Evolutionary conservation across 2,797 vertebrate genomes (phyloP), one percentile per base, ranked within the genome.

Genomic region (Acipenser oxyrinchus): DNA sequence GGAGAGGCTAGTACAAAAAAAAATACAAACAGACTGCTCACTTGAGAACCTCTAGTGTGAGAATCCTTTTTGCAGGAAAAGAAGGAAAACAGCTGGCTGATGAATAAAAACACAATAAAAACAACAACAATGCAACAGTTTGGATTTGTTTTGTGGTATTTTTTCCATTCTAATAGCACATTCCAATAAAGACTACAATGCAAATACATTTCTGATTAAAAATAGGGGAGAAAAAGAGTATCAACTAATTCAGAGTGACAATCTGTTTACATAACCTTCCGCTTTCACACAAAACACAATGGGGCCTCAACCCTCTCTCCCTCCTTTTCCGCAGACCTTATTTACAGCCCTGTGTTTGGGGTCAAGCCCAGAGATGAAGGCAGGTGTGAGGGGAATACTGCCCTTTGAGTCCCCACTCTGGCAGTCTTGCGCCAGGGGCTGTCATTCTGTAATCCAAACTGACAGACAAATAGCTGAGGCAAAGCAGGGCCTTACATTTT

Each of bases 381-480:
- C 60, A 64, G 72, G 68, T 68, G 71, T 73, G 74, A 74, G 74
- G 71, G 67, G 67, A 74, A 69, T 73, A 72, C 70, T 66, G 64
- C 65, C 70, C 69, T 70, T 66, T 71, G 72, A 66, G 62, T 69
- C 72, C 67, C 68, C 65, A 37, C 69, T 49, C 10, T 6, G 37
- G 67, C 50, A 66, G 57, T 62, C 23, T 37, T 37, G 8, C 8
- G 4, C 60, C 60, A 37, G 18, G 18, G n/a, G 12, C 12, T 69
- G 55, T 58, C 66, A 63, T 60, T 71, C 70, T 18, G 66, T 79
- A 77, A 81, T 77, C 67, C 67, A 70, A 72, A 65, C 72, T 79
- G 79, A 81, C 77, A 77, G 75, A 65, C 69, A 67, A 65, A 76
- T 68, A 63, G 69, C 69, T 63, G 67, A 70, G 69, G 53, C 66